Conservation (phyloP, 1,140 invertebrate species). For the Dinothrombium tinctorium region DNA sequence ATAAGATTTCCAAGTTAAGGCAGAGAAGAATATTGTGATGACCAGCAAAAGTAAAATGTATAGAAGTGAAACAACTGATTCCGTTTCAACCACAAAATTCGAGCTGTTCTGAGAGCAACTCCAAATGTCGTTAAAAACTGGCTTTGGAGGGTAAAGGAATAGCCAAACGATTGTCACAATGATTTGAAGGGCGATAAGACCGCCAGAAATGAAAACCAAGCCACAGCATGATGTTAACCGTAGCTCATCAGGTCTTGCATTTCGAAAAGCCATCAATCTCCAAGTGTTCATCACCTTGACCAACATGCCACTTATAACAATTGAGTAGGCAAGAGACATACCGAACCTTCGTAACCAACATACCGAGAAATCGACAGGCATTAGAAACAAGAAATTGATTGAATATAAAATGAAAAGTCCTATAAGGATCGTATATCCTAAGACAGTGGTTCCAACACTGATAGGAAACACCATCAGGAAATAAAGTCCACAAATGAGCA, state of each 20-base stretch:
- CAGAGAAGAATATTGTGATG: slow-evolving; percentile 21
- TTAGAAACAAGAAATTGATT: slow-evolving; percentile 26
- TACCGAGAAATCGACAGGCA: slow-evolving; percentile 17
- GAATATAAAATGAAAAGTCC: slow-evolving; percentile 25
- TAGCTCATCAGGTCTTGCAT: slow-evolving; percentile 18
- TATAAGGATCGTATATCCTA: slow-evolving; percentile 26
- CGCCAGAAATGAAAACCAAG: slow-evolving; percentile 7
- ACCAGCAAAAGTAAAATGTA: slow-evolving; percentile 27
- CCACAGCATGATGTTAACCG: not conserved
- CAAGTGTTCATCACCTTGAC: slow-evolving; percentile 26
- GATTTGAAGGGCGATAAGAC: slow-evolving; percentile 23
- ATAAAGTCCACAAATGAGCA: slow-evolving; percentile 24
- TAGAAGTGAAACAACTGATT: slow-evolving; percentile 24
- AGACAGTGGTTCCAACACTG: slow-evolving; percentile 23
- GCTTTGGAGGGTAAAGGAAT: slow-evolving; percentile 21
- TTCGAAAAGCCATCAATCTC: slow-evolving; percentile 13
- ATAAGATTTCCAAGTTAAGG: slow-evolving; percentile 22
- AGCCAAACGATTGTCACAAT: slow-evolving; percentile 25
- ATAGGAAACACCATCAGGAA: slow-evolving; percentile 25
- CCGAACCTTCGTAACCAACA: slow-evolving; percentile 25
- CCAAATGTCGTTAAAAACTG: slow-evolving; percentile 13
- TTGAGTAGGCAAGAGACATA: slow-evolving; percentile 23
- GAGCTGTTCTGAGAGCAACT: slow-evolving; percentile 19
- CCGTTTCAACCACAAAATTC: slow-evolving; percentile 20
- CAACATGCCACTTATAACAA: slow-evolving; percentile 25